Percentiles rank a stretch among this genome's conserved stretches.
Evolutionary conservation across 2,888 invertebrate genomes (phyloP).

Genomic region (Netelia virgata): DNA sequence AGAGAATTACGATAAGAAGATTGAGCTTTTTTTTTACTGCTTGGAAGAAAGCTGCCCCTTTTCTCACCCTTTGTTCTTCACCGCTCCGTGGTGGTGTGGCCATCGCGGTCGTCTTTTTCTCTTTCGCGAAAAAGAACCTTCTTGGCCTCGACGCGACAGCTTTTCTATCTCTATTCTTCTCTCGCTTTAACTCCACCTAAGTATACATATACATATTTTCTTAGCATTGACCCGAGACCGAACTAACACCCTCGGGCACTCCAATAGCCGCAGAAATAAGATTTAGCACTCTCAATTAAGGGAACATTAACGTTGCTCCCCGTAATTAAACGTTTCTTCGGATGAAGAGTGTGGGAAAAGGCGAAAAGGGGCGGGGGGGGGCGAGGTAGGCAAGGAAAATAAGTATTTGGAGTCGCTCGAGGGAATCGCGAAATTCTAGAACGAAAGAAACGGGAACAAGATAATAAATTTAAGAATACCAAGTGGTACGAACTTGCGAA

Average conservation of each 20-base stretch:
- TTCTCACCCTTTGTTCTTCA: slow-evolving; percentile 62
- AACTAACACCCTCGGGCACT: slow-evolving; percentile 43
- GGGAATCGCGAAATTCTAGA: not conserved
- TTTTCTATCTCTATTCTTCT: not conserved
- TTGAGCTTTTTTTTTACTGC: slow-evolving; percentile 45
- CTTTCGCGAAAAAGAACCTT: slow-evolving; percentile 40
- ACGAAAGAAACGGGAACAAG: too few relatives aligned
- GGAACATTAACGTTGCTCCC: slow-evolving; percentile 42
- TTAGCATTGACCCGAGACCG: slow-evolving; percentile 34
- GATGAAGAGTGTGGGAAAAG: not conserved
- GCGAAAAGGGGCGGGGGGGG: not conserved
- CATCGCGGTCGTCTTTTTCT: slow-evolving; percentile 30
- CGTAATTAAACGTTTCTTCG: slow-evolving; percentile 53
- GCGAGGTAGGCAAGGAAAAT: too few relatives aligned
- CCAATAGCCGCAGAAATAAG: slow-evolving; percentile 55
- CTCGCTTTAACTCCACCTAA: not conserved
- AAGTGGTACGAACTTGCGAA: too few relatives aligned
- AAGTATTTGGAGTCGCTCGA: not conserved
- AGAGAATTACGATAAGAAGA: slow-evolving; percentile 35
- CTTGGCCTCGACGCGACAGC: slow-evolving; percentile 23
- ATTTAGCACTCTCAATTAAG: slow-evolving; percentile 62
- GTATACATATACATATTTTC: not conserved
- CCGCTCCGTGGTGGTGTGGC: slow-evolving; percentile 24
- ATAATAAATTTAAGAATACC: too few relatives aligned
- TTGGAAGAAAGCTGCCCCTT: slow-evolving; percentile 40